Conservation (phyloP, 2,797 vertebrate species). For the Gallinago stenura region DNA sequence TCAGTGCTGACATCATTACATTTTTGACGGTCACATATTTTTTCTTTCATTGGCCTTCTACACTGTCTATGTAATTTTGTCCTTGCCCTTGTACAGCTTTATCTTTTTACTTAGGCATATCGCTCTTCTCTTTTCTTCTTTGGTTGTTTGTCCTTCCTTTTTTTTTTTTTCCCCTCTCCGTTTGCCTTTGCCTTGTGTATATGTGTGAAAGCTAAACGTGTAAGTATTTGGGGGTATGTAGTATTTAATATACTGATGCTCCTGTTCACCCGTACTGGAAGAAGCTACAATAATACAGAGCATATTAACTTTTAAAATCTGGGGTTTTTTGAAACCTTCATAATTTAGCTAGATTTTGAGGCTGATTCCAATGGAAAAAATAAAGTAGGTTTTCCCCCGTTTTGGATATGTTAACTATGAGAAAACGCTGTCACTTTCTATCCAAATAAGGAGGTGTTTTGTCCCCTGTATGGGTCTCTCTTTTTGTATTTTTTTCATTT, state of each 20-base stretch:
- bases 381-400: not conserved
- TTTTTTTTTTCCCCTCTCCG: not conserved
- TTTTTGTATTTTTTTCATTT: not conserved
- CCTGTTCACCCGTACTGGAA: not conserved
- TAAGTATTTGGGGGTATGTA: not conserved
- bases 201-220: not conserved
- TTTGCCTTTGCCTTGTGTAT: conserved; percentile 22
- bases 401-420: not conserved
- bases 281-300: not conserved
- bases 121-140: not conserved
- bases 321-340: not conserved
- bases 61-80: conserved; percentile 42
- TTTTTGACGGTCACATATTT: conserved; percentile 37
- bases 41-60: conserved; percentile 45
- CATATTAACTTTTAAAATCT: not conserved
- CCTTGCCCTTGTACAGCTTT: conserved; percentile 44
- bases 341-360: conserved; percentile 43
- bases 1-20: conserved; percentile 58
- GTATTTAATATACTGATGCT: not conserved
- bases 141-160: not conserved
- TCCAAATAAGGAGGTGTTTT: not conserved
- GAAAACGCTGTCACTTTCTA: not conserved
- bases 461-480: not conserved
- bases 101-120: conserved; percentile 24
- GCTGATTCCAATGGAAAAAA: not conserved